These are phyloP conservation scores for Spizella passerina DNA, from an alignment of 2,797 vertebrate genomes.

Conservation along the genomic window DNA sequence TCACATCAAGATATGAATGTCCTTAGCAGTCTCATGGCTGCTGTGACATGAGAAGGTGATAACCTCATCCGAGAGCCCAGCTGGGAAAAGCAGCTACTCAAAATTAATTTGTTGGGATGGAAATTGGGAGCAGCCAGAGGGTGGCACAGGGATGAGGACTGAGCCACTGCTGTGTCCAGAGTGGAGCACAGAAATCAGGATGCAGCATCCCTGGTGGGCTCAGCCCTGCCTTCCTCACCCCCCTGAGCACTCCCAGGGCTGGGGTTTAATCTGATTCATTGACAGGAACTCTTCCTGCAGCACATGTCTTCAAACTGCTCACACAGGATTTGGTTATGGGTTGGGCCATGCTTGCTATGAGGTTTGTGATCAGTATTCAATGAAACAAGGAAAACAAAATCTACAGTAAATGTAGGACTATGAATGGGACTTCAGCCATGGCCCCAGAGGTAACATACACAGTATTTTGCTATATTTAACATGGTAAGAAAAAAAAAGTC, in stretches of 20 bases:
- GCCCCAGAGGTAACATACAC: conserved; percentile 39
- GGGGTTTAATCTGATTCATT: background rate
- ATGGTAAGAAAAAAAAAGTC: background rate
- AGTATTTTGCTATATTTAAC: conserved; percentile 39
- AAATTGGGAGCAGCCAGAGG: background rate
- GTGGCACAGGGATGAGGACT: background rate
- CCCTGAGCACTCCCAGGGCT: background rate
- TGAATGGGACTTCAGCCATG: background rate
- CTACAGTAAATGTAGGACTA: conserved; percentile 12
- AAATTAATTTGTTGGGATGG: background rate
- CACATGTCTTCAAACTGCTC: background rate
- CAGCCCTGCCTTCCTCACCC: background rate
- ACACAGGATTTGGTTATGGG: background rate
- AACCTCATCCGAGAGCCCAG: background rate
- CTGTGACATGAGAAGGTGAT: background rate
- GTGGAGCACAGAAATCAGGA: background rate
- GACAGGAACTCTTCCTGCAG: background rate
- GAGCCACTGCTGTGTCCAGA: fast-evolving
- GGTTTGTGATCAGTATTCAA: background rate
- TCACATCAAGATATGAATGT: background rate
- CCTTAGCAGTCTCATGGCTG: background rate
- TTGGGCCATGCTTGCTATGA: background rate
- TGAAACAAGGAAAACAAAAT: background rate
- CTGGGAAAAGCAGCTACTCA: background rate
- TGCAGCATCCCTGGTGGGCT: background rate